A percentile compares a stretch with the other conserved stretches of the same genome.
phyloP scores from a whole-genome alignment of 2,888 invertebrate genomes.

The Seira sanloemensis region DNA sequence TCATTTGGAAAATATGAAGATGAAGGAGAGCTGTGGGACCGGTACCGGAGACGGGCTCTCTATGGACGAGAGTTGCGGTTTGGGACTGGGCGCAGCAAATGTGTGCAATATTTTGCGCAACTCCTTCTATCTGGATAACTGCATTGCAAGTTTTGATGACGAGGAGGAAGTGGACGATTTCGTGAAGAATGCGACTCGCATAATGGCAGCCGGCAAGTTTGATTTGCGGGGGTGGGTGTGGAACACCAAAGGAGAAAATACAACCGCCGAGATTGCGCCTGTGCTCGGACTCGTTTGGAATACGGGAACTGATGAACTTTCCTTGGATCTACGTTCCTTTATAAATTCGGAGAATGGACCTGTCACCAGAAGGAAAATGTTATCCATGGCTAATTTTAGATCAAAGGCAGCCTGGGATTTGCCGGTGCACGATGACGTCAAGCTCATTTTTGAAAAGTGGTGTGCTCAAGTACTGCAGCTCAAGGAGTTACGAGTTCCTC shows the following conservation, averaged over 20 bases:
- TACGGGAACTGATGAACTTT: not conserved
- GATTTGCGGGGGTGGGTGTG: conserved; percentile 47
- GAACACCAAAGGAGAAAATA: too few relatives aligned
- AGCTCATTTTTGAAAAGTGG: conserved; percentile 58
- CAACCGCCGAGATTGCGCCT: not conserved
- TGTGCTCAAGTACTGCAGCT: conserved; percentile 62
- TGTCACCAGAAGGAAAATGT: conserved; percentile 31
- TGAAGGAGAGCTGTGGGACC: not conserved
- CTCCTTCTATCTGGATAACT: conserved; percentile 59
- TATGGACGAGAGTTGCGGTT: too few relatives aligned
- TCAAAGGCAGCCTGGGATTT: conserved; percentile 45
- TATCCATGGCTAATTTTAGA: conserved; percentile 35
- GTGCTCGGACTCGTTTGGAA: conserved; percentile 16
- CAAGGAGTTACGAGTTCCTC: conserved; percentile 66
- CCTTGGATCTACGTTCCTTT: not conserved
- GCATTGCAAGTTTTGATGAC: conserved; percentile 60
- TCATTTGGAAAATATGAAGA: conserved; percentile 61
- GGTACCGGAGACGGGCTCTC: conserved; percentile 32
- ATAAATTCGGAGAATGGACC: not conserved
- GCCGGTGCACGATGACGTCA: conserved; percentile 18
- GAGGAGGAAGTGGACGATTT: conserved; percentile 60
- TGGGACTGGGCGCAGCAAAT: too few relatives aligned
- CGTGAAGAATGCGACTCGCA: conserved; percentile 46
- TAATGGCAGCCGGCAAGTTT: conserved; percentile 25
- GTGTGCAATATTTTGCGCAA: too few relatives aligned